These are phyloP conservation scores for Chesias legatella DNA, from an alignment of 2,888 invertebrate species.

Conservation along the genomic window DNA sequence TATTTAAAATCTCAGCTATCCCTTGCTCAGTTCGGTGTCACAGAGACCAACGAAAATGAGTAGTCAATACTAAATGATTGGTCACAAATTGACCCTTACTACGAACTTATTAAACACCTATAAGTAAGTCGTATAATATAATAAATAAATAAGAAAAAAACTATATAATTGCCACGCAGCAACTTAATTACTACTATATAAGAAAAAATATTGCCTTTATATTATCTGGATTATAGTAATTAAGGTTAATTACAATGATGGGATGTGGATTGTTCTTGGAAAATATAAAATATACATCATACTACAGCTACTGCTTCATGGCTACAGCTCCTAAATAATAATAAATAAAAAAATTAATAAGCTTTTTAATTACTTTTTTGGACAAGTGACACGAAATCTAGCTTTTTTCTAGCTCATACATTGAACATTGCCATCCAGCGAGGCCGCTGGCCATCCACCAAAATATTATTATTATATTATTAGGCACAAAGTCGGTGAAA, in stretches of 20 bases:
- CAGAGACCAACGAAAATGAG: constrained; percentile 26
- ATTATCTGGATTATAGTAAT: constrained; percentile 15
- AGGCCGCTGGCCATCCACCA: too few relatives aligned
- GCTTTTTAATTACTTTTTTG: too few relatives aligned
- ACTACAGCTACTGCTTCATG: too few relatives aligned
- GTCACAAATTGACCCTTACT: constrained; percentile 34
- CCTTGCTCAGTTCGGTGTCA: constrained; percentile 33
- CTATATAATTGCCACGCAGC: constrained; percentile 11
- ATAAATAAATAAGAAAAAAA: constrained; percentile 27
- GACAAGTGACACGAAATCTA: too few relatives aligned
- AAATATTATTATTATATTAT: too few relatives aligned
- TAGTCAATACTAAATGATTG: constrained; percentile 41
- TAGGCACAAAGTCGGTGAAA: too few relatives aligned
- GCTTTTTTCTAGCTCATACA: too few relatives aligned
- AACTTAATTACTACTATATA: constrained; percentile 16
- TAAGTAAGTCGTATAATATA: constrained; percentile 29
- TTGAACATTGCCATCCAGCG: too few relatives aligned
- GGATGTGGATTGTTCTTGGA: constrained; percentile 1
- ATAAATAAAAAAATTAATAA: too few relatives aligned
- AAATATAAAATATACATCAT: too few relatives aligned
- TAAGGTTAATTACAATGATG: constrained; percentile 13
- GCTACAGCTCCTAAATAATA: too few relatives aligned
- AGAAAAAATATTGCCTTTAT: constrained; percentile 15
- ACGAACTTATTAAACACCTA: constrained; percentile 43
- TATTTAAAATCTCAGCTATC: too few relatives aligned